Base-by-base conservation (phyloP, 2,888 invertebrate species). In the Pasiphila rectangulata region DNA sequence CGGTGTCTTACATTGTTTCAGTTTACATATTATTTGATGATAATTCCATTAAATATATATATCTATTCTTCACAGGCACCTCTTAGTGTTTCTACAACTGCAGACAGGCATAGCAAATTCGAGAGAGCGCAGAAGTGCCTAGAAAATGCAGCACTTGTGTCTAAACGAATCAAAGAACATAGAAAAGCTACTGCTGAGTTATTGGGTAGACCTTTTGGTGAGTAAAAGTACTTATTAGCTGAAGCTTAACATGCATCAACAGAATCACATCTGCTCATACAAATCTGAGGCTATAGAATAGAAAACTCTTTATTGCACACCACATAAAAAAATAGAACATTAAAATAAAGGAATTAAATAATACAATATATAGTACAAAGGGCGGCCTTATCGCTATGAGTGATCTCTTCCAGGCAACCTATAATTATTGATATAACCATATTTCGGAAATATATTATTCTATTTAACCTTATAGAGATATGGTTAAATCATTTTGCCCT, bases 101-200 rank as follows among this genome's bases (percentile, higher is more conserved):
- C 86, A 35, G 88, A 88, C 49, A 77, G 88, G 48, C 86, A 83
- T 65, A 79, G 82, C 4, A 87, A 88, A 56, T 82, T 80, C 65
- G 87, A 88, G 58, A 70, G 83, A 54, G 88, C 88, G 24, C 88
- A 88, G 51, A 87, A 80, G 68, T 87, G 87, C 54, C 71, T 88
- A 54, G 87, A 88, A 70, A 88, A 88, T 86, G 88, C 88, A 49
- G 88, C 85, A 17, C 80, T 86, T 63, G 88, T 88, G 4, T 87
- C 88, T 1, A 88, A 88, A 64, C 72, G 85, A 46, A 87, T 88
- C 40, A 88, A 87, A 61, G 88, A 88, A 63, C 88, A 87, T 29
- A 61, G 86, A 4, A 87, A 84, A 69, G 88, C 86, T n/a, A 84
- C 88, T 51, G 88, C 88, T 17, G 88, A 88, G 53, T 64, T 88